Base-by-base conservation (phyloP, 2,113 vertebrate genomes). In the Narcine bancroftii region DNA sequence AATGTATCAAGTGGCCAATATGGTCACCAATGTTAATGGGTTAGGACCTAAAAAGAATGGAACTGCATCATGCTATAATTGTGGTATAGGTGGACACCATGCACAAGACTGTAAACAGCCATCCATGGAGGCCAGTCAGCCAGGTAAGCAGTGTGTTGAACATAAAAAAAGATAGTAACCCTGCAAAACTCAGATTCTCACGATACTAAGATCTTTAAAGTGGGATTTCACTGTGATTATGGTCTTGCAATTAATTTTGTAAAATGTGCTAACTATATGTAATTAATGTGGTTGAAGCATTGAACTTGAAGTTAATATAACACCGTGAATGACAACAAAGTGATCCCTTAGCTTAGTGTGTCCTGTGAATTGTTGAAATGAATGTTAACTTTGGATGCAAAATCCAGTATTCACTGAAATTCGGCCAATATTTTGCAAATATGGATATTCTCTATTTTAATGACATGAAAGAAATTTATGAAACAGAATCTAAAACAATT, bases 21-120 rank as follows among this genome's bases (percentile, higher is more conserved):
- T 97, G 94, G 95, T 97, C 94, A 96, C 97, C 95, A 95, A 93
- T 94, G 89, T 91, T 15, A 97, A 96, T 94, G 96, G 95, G 93
- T 95, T 97, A 0, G 95, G 97, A 93, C 96, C 96, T 92, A 99
- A 99, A 97, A 99, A 98, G 96, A 98, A 96, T 0, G 97, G 97
- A 93, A 98, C 95, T n/a, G 94, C 98, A 92, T 99, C 98, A 63
- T 99, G 98, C 96, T 99, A 97, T 94, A 99, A 98, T 97, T 99
- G 98, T 93, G 98, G 98, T 71, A 94, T 97, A 92, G 97, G 96
- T 93, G 98, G 98, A 47, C 98, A 99, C 95, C 98, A 97, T 92
- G 97, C 98, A 92, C 97, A 98, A 94, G 98, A 99, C 95, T 99
- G 98, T 96, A 99, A 97, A 95, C 98, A 98, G 95, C 96, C 97